Base-by-base conservation (phyloP, 2,797 vertebrate species). In the Aeoliscus strigatus region DNA sequence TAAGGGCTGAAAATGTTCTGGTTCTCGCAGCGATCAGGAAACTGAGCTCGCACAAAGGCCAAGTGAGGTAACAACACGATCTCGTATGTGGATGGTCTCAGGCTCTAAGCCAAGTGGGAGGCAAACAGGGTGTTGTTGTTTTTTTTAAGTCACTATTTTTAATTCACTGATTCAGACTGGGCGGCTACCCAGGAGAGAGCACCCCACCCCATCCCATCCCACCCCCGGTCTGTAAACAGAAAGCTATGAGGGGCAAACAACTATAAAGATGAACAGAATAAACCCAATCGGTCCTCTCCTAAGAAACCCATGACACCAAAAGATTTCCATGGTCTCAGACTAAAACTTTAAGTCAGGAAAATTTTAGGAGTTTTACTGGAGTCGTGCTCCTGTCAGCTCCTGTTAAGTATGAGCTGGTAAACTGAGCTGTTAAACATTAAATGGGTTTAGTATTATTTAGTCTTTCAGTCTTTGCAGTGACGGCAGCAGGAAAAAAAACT, bases 141-240 rank as follows among this genome's bases (percentile, higher is more conserved):
- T n/a, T n/a, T 56, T 38, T 32, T 40, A 37, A 62, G 63, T 15
- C 59, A 52, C 79, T 77, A 74, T 81, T 80, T 79, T 72, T 74
- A 77, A 15, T 66, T 69, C 57, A 31, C 52, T 55, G 66, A 69
- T 60, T 80, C 68, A 74, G 54, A 52, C 51, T 46, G 43, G 18
- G 43, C 29, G 50, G 50, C 38, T 54, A 37, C 46, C n/a, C 32
- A 2, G 14, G 16, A 29, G 57, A 28, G 31, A 52, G 31, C n/a
- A 54, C 48, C 34, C 51, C n/a, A n/a, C n/a, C n/a, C n/a, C n/a
- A n/a, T n/a, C n/a, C n/a, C n/a, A n/a, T n/a, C n/a, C n/a, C n/a
- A n/a, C 39, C 45, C 39, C 18, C 3, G 3, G 18, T 21, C 42
- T 40, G 16, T 10, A 37, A 11, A 43, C 33, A 40, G 26, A 37